phyloP scores from a whole-genome alignment of 1,140 invertebrate species.

The Diuraphis noxia region DNA sequence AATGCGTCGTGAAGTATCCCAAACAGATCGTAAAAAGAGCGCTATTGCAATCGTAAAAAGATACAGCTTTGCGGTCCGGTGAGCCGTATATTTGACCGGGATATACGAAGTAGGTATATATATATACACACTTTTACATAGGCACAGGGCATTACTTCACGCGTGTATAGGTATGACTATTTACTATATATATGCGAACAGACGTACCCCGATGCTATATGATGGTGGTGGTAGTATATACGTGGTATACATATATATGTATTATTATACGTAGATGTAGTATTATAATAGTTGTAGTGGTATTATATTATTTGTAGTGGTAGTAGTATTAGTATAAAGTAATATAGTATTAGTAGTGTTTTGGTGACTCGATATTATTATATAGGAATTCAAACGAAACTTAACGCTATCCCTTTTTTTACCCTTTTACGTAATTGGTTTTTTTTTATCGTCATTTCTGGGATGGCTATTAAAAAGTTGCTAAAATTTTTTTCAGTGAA shows the following conservation, averaged over 20 bases:
- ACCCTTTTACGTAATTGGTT: conserved; percentile 36
- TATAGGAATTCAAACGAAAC: not conserved
- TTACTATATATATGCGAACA: not conserved
- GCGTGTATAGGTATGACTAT: not conserved
- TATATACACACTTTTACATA: not conserved
- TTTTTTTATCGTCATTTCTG: conserved; percentile 25
- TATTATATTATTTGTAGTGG: not conserved
- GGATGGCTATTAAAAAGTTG: not conserved
- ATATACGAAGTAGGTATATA: not conserved
- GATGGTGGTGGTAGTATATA: not conserved
- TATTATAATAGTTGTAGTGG: not conserved
- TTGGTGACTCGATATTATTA: not conserved
- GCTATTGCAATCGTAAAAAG: conserved; percentile 32
- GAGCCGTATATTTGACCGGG: not conserved
- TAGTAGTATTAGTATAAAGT: not conserved
- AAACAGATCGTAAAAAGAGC: conserved; percentile 31
- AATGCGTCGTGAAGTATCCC: conserved; percentile 28
- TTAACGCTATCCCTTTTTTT: not conserved
- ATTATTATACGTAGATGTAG: not conserved
- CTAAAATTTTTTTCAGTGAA: not conserved
- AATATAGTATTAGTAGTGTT: not conserved
- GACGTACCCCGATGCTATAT: not conserved
- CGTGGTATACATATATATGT: not conserved
- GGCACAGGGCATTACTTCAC: not conserved
- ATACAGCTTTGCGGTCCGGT: conserved; percentile 25